These are phyloP conservation scores for Clarias macrocephalus DNA, from an alignment of 2,113 vertebrate genomes.

Conservation along the genomic window DNA sequence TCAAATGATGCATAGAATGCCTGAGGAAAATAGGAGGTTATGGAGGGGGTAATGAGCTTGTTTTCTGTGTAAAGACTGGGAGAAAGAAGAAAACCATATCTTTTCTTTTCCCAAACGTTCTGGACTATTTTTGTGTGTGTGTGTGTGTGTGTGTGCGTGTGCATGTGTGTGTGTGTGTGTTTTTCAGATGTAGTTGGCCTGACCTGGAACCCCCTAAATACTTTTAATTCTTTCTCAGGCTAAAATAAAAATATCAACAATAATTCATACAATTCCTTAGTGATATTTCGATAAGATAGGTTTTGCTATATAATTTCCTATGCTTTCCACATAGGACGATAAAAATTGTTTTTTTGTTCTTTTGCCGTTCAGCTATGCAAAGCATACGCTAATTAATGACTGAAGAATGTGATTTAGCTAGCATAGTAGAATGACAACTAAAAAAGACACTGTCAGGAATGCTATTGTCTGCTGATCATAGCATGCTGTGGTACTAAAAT, in stretches of 20 bases:
- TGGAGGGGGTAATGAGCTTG: not conserved
- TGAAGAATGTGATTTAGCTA: not conserved
- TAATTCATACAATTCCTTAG: not conserved
- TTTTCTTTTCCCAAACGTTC: not conserved
- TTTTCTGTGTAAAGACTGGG: not conserved
- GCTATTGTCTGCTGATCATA: not conserved
- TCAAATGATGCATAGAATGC: not conserved
- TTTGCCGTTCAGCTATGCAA: not conserved
- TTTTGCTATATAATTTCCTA: not conserved
- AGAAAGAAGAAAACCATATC: not conserved
- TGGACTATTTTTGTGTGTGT: not conserved
- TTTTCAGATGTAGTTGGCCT: not conserved
- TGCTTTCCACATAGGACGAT: not conserved
- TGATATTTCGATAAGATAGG: not conserved
- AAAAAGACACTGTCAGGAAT: not conserved
- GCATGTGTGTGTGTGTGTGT: not conserved
- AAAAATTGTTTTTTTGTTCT: not conserved
- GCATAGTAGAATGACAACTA: not conserved
- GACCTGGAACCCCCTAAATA: not conserved
- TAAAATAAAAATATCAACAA: not conserved
- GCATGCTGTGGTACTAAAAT: not conserved
- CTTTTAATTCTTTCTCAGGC: not conserved
- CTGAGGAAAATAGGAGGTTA: not conserved
- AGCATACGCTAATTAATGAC: not conserved
- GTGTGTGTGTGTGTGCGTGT: not conserved